Base-by-base conservation (phyloP, 2,888 invertebrate genomes). In the Pseudeuparius sepicola region DNA sequence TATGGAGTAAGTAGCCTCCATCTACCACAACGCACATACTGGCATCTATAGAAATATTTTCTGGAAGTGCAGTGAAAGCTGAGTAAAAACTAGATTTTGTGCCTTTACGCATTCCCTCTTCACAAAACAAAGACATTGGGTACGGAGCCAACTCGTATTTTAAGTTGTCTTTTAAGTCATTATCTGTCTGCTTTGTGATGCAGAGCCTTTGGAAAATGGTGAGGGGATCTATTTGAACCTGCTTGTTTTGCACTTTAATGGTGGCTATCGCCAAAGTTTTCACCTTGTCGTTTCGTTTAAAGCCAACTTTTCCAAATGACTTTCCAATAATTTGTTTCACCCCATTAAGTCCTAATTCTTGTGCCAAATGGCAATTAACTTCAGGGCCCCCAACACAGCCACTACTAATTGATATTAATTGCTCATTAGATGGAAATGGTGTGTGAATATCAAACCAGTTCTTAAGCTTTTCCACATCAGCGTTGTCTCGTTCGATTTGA, bases 1-100 rank as follows among this genome's bases (percentile, higher is more conserved):
- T n/a, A n/a, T n/a, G n/a, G n/a, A 55, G 35, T 14, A 54, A 39
- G 41, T 40, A 53, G 14, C 52, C 52, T 14, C n/a, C n/a, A n/a
- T n/a, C n/a, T n/a, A n/a, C n/a, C n/a, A n/a, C n/a, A n/a, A n/a
- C n/a, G n/a, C n/a, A n/a, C n/a, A n/a, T n/a, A n/a, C n/a, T n/a
- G n/a, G n/a, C n/a, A n/a, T n/a, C n/a, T n/a, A n/a, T n/a, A n/a
- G n/a, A n/a, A n/a, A n/a, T n/a, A n/a, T n/a, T n/a, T n/a, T n/a
- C n/a, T n/a, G n/a, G n/a, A n/a, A n/a, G n/a, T n/a, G n/a, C n/a
- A n/a, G n/a, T n/a, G n/a, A n/a, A n/a, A n/a, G n/a, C n/a, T n/a
- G n/a, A n/a, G n/a, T 25, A 37, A 4, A 41, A 12, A 16, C 17
- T 13, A 4, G 41, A 40, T 25, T 43, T 43, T 9, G 16, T 24